phyloP scores from a whole-genome alignment of 2,797 vertebrate species.

The Chaetophractus vellerosus region DNA sequence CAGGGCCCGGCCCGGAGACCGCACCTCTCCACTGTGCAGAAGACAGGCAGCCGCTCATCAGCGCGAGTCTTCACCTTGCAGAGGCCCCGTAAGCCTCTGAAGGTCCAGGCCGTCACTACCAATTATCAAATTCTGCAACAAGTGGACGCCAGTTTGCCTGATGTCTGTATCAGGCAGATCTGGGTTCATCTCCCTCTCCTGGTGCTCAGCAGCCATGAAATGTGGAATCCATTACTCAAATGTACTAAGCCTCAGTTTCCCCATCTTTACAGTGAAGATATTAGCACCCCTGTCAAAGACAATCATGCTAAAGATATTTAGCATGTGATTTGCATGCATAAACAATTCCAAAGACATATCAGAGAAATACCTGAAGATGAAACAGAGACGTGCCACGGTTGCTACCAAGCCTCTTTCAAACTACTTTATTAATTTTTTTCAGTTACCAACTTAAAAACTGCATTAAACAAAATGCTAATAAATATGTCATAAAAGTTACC shows the following conservation, averaged over 20 bases:
- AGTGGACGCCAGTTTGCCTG: not conserved
- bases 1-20: not conserved
- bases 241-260: not conserved
- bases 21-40: no score
- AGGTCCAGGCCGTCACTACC: not conserved
- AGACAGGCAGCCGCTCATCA: not conserved
- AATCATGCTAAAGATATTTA: not conserved
- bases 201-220: not conserved
- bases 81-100: not conserved
- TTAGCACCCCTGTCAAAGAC: not conserved
- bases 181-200: not conserved
- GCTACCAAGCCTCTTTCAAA: not conserved
- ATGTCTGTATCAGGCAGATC: not conserved
- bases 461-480: constrained; percentile 2
- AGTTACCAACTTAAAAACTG: constrained; percentile 55
- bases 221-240: not conserved
- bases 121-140: not conserved
- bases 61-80: not conserved
- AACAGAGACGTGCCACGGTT: not conserved
- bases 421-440: not conserved
- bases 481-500: not conserved
- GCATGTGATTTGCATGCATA: not conserved
- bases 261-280: not conserved
- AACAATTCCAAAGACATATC: not conserved
- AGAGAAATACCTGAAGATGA: not conserved